Evolutionary conservation across 1,140 invertebrate species (phyloP).

Genomic region (Drosophila simulans): DNA sequence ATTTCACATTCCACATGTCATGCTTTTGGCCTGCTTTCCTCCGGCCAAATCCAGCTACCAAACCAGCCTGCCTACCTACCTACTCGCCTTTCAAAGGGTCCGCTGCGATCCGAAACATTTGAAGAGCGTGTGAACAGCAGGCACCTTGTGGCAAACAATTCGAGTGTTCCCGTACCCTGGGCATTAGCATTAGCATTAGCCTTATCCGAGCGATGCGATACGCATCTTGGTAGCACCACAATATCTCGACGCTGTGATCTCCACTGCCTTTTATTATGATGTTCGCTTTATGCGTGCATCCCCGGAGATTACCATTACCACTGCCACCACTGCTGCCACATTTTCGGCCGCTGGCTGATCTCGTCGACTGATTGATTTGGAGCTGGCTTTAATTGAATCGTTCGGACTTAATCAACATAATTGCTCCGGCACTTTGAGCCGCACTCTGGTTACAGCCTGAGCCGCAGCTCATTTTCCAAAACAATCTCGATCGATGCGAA

Average conservation of each 20-base stretch:
- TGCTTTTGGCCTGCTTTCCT: conserved; percentile 49
- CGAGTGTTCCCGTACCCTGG: conserved; percentile 35
- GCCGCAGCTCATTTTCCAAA: conserved; percentile 20
- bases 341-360: conserved; percentile 31
- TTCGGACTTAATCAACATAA: conserved; percentile 71
- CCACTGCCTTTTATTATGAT: conserved; percentile 56
- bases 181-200: conserved; percentile 50
- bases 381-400: conserved; percentile 78
- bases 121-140: conserved; percentile 75
- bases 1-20: conserved; percentile 72
- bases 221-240: conserved; percentile 62
- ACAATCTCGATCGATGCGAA: conserved; percentile 7
- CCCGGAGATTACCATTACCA: conserved; percentile 41
- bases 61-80: conserved; percentile 29
- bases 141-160: conserved; percentile 62
- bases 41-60: neutral
- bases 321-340: neutral
- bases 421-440: conserved; percentile 20
- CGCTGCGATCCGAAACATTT: conserved; percentile 42
- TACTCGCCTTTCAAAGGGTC: conserved; percentile 45
- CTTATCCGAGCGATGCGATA: conserved; percentile 52
- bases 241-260: conserved; percentile 54
- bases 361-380: conserved; percentile 64
- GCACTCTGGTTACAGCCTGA: conserved; percentile 1
- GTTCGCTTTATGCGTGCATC: conserved; percentile 23